Base-by-base conservation (phyloP, 2,797 vertebrate genomes). In the Craterocephalus amniculus region DNA sequence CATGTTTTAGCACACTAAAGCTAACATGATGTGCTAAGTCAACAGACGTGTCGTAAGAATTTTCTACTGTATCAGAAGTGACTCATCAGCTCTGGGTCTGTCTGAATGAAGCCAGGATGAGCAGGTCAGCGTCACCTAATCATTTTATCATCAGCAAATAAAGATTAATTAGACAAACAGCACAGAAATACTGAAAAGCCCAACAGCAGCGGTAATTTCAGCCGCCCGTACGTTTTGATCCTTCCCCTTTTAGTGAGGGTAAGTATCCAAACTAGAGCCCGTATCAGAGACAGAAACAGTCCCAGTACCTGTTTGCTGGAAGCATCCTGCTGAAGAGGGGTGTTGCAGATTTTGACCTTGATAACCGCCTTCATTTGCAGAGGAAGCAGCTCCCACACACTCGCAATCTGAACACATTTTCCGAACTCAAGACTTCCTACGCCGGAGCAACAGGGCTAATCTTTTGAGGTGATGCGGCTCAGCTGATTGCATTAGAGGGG, bases 281-380 rank as follows among this genome's bases (percentile, higher is more conserved):
- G 16, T 5, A 38, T 36, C 9, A 36, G 12, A 36, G 35, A 43
- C 40, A 18, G 4, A 20, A n/a, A n/a, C 43, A 6, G 43, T n/a
- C 27, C 51, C 7, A 4, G 38, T 91, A 93, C 90, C 92, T 91
- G 83, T 74, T 72, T 78, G 32, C 62, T 63, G 83, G n/a, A 77
- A 64, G 66, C 80, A 51, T 88, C 83, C 67, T 66, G 72, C 9
- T 72, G 72, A 67, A 38, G 64, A 75, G 81, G 67, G 18, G 61
- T 52, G 57, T 87, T 83, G 51, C 73, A 80, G 78, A 89, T 74
- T 65, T 88, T 68, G 26, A 92, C 80, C 67, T 82, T 84, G 72
- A 92, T 86, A 59, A 92, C 72, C 1, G 92, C 84, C 87, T 89
- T 94, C 91, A 94, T 94, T 88, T 76, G 86, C 29, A 54, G 69